Evolutionary conservation across 2,797 vertebrate species (phyloP), one percentile per base, ranked within the genome.

Genomic region (Manis pentadactyla): DNA sequence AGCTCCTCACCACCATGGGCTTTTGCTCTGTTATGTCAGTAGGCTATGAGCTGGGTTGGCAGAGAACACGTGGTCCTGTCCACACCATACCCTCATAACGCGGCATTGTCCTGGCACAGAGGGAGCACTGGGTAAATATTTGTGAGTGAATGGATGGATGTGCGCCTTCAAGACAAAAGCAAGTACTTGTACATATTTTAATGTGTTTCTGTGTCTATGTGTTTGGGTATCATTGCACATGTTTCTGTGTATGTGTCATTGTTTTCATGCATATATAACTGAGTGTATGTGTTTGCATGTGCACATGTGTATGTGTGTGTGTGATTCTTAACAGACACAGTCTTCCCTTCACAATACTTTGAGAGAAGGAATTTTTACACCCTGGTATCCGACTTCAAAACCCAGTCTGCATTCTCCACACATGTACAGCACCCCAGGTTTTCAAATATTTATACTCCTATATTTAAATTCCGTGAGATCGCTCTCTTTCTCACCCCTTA

Each of bases 371-470:
- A 87, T 31, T 88, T 86, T 42, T 39, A 19, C 87, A 77, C 69
- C 84, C 83, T 46, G 55, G 66, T 79, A 27, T 75, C 75, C 84
- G 93, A 93, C 74, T 95, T 66, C 11, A 2, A 75, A 89, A 71
- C 91, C 86, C 25, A 13, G 59, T 93, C 89, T 93, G 61, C 87
- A 86, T 93, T 71, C 96, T 66, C 90, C 34, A 29, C 89, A 93
- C 93, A 75, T 21, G 46, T 46, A 18, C 79, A 81, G 93, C 77
- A 92, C 91, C 37, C 53, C 71, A 49, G 89, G 90, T 93, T 97
- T 87, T 96, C 93, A 96, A 97, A 94, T 96, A 96, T 97, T 96
- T 96, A 96, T 96, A 82, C 68, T 96, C 79, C 90, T 96, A 39
- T 82, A 92, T 97, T 97, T 87, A 95, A 97, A 97, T 68, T 82